Base-by-base conservation (phyloP, 1,140 invertebrate species). In the Pseudomyrmex concolor region DNA sequence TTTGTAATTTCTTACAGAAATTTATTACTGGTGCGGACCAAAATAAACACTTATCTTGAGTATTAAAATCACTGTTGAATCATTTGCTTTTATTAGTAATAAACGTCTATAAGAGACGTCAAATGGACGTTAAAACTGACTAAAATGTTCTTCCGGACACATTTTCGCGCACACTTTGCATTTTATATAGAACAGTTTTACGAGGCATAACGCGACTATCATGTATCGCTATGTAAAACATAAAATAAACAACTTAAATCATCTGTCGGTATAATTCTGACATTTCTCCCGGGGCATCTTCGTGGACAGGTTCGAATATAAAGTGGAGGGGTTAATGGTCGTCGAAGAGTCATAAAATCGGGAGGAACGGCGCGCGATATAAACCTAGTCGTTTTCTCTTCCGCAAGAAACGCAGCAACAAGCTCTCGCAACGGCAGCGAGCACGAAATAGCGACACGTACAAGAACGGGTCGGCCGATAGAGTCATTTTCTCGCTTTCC, bases 311-410 rank as follows among this genome's bases (percentile, higher is more conserved):
- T 64, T 71, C 54, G 60, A 67, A 57, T 77, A 83, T 48, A 84
- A 45, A 25, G 63, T 51, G 1, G 34, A 80, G 51, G 45, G 51
- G 63, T 89, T 80, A 86, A 90, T 89, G 83, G 59, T 86, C 72
- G 80, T 81, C 64, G 51, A 86, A 17, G 57, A 54, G 57, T 88
- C 86, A 59, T 90, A 91, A 91, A 91, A 84, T 84, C 50, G 78
- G 25, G 43, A 68, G 67, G 43, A 87, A 89, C 82, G 73, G 86
- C 84, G 71, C 85, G 84, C 55, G 70, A 5, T 34, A 34, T 59
- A 63, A 83, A 51, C 8, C 84, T 83, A 86, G 63, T 43, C 12
- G 22, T 76, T 62, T 66, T 77, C 13, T 12, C 17, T 67, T 84
- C 70, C 63, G 82, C 88, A 88, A 87, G 89, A 88, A 87, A 55